phyloP scores from a whole-genome alignment of 2,797 vertebrate genomes.

The Mico argentatus region DNA sequence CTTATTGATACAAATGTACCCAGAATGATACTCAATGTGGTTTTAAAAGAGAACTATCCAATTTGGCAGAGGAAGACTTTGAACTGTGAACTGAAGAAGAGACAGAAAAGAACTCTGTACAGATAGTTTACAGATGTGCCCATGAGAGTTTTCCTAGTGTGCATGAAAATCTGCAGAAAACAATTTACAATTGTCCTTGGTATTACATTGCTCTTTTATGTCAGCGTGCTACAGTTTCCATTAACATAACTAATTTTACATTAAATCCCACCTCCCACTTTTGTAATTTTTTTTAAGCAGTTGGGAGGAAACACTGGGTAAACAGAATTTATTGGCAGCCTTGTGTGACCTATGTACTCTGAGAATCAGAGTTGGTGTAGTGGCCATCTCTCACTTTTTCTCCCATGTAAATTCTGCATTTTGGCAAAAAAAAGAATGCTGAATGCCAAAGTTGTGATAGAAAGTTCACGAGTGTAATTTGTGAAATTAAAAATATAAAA shows the following conservation, averaged over 20 bases:
- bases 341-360: not conserved
- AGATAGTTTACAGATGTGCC: constrained; percentile 72
- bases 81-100: constrained; percentile 50
- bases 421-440: not conserved
- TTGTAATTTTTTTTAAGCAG: not conserved
- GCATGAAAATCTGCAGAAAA: constrained; percentile 56
- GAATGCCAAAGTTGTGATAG: not conserved
- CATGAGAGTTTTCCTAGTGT: constrained; percentile 60
- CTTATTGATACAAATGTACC: not conserved
- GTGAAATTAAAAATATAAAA: not conserved
- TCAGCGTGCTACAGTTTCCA: not conserved
- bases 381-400: not conserved
- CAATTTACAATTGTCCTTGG: constrained; percentile 44
- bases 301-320: not conserved
- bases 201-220: not conserved
- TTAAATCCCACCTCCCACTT: not conserved
- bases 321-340: not conserved
- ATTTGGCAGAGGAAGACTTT: constrained; percentile 54
- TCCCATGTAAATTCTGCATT: not conserved
- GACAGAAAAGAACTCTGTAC: constrained; percentile 49
- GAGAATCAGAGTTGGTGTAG: not conserved
- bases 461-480: not conserved
- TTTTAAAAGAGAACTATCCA: not conserved
- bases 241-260: not conserved
- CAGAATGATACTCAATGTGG: not conserved